Conservation (phyloP, 2,888 invertebrate genomes). For the Drosophila crucigera region DNA sequence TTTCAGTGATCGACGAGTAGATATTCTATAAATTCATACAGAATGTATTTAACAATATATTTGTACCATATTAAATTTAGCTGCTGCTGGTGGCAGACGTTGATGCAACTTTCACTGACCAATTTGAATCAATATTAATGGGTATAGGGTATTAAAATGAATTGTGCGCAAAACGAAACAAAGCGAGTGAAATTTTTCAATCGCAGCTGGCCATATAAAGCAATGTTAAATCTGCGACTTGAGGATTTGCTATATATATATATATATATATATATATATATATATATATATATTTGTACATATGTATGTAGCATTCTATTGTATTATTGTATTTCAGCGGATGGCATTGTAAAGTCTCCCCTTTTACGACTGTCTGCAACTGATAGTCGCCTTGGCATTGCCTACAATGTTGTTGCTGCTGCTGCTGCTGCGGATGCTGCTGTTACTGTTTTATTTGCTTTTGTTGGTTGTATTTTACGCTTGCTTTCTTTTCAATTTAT, state of each 20-base stretch:
- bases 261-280: constrained; percentile 11
- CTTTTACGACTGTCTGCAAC: constrained; percentile 69
- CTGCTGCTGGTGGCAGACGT: not conserved
- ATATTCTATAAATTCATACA: constrained; percentile 1
- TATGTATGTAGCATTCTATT: constrained; percentile 23
- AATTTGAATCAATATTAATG: not conserved
- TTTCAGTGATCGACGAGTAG: not conserved
- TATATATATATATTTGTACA: constrained; percentile 8
- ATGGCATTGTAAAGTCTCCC: constrained; percentile 65
- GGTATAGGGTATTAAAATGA: constrained; percentile 29
- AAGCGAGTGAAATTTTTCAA: constrained; percentile 66
- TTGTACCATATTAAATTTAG: not conserved
- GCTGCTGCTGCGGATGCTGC: not conserved
- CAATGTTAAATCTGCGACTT: constrained; percentile 40
- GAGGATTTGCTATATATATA: constrained; percentile 45
- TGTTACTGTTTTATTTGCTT: constrained; percentile 22
- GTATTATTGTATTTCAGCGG: constrained; percentile 47
- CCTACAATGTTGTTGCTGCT: constrained; percentile 52
- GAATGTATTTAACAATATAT: not conserved
- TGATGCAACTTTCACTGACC: not conserved
- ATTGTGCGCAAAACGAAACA: constrained; percentile 53
- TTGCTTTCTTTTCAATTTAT: constrained; percentile 81
- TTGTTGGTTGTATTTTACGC: constrained; percentile 61
- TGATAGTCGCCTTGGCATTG: constrained; percentile 74
- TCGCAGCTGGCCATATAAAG: constrained; percentile 64